Evolutionary conservation across 2,797 vertebrate genomes (phyloP), one percentile per base, ranked within the genome.

Genomic region (Megaceryle alcyon): DNA sequence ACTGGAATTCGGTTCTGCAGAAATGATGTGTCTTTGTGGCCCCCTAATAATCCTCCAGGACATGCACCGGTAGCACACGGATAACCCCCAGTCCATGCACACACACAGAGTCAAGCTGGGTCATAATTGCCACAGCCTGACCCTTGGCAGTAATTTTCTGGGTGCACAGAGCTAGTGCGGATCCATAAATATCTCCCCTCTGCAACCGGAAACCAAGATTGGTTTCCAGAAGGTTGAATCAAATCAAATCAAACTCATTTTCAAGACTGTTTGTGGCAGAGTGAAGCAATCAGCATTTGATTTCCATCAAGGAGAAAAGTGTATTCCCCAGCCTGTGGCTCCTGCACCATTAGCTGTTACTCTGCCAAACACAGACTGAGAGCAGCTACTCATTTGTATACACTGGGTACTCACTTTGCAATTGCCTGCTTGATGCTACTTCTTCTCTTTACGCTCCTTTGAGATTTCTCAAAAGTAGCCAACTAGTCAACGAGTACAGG

Each of bases 51-150:
- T 18, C 33, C 41, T 43, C 31, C 61, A 46, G 43, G 33, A 60
- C 7, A 1, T 3, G 5, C 18, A 80, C 7, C 31, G n/a, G 22
- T 18, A 54, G 18, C 65, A 31, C 20, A 60, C 3, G n/a, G 60
- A 17, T 29, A 73, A 7, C 3, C 9, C 19, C 15, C 18, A 22
- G 5, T 7, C 12, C 14, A 3, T 5, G 39, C 31, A 25, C 16
- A 25, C 21, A 2, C 29, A 3, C 12, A 12, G 8, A 10, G 26
- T 23, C 0, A 0, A 59, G 25, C 31, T 35, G 13, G 15, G 54
- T n/a, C 31, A 41, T 10, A 5, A 12, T 29, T 61, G 20, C 14
- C 33, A 21, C 41, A 69, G 75, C 21, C 49, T 60, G n/a, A 69
- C 31, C 25, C 72, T 49, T 14, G 10, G 44, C 31, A 75, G 10